A percentile compares a stretch with the other conserved stretches of the same genome.
phyloP scores from a whole-genome alignment of 2,797 vertebrate species.

The Chelonia mydas region DNA sequence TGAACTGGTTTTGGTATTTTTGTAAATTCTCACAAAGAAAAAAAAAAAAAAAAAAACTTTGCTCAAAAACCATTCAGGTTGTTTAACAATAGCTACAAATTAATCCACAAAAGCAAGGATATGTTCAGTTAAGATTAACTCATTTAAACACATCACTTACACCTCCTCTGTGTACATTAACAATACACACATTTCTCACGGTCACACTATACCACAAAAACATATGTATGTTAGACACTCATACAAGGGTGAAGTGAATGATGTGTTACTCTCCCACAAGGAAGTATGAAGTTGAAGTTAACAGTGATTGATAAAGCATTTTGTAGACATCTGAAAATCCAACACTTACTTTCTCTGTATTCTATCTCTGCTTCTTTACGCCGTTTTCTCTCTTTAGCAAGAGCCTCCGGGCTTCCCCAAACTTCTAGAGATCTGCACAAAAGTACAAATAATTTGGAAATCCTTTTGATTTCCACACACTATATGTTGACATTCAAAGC shows the following conservation, averaged over 20 bases:
- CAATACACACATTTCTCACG: neutral
- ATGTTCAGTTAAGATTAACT: neutral
- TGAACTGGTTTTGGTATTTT: neutral
- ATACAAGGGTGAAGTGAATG: neutral
- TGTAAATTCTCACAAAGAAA: neutral
- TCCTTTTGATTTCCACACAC: neutral
- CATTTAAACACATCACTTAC: neutral
- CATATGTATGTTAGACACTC: neutral
- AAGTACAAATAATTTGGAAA: slow-evolving; percentile 23
- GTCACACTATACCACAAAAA: neutral
- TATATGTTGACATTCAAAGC: no score
- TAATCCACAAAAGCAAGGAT: neutral
- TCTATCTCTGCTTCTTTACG: slow-evolving; percentile 93
- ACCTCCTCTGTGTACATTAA: neutral
- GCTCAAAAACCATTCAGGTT: neutral
- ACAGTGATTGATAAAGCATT: neutral
- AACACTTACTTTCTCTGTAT: slow-evolving; percentile 93
- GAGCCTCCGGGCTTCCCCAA: slow-evolving; percentile 96
- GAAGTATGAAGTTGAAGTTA: neutral
- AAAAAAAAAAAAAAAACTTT: neutral
- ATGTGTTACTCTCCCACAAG: neutral
- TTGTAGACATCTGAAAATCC: neutral
- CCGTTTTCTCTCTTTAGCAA: slow-evolving; percentile 91
- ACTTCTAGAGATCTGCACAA: slow-evolving; percentile 91
- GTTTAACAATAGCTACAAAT: neutral